These are phyloP conservation scores for Andrena chrysosceles DNA, from an alignment of 2,888 invertebrate species.

Conservation along the genomic window DNA sequence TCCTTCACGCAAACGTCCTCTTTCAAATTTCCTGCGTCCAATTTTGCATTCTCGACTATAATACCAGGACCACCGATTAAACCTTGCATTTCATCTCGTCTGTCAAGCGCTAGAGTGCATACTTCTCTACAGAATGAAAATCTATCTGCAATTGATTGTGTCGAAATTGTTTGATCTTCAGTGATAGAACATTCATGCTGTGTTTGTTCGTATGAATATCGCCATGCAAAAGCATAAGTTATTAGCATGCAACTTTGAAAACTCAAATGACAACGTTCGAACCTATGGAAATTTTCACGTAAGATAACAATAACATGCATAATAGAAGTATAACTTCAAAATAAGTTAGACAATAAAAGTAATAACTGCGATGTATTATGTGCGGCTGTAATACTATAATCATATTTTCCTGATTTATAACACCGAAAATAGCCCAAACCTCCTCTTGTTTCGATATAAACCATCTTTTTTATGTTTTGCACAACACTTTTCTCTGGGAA, in stretches of 20 bases:
- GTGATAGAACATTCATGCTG: not conserved
- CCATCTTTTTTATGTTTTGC: too few species aligned
- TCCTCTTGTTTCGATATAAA: not conserved
- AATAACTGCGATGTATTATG: not conserved
- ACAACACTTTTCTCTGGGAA: too few species aligned
- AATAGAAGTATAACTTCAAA: not conserved
- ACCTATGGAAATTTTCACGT: not conserved
- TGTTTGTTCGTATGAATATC: not conserved
- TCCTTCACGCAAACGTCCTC: not conserved
- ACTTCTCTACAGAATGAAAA: not conserved
- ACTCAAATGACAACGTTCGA: not conserved
- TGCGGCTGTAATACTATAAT: not conserved
- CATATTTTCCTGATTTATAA: not conserved
- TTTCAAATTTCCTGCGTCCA: slow-evolving; percentile 1
- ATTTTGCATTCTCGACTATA: not conserved
- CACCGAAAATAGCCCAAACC: not conserved
- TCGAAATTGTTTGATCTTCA: not conserved
- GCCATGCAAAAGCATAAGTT: slow-evolving; percentile 5
- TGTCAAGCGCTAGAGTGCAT: not conserved
- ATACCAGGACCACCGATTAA: too few species aligned
- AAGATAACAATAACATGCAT: not conserved
- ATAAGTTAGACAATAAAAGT: not conserved
- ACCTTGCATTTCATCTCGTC: not conserved
- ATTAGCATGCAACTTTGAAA: not conserved
- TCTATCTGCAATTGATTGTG: not conserved